Evolutionary conservation across 2,113 vertebrate genomes (phyloP).

Genomic region (Gallinago media): DNA sequence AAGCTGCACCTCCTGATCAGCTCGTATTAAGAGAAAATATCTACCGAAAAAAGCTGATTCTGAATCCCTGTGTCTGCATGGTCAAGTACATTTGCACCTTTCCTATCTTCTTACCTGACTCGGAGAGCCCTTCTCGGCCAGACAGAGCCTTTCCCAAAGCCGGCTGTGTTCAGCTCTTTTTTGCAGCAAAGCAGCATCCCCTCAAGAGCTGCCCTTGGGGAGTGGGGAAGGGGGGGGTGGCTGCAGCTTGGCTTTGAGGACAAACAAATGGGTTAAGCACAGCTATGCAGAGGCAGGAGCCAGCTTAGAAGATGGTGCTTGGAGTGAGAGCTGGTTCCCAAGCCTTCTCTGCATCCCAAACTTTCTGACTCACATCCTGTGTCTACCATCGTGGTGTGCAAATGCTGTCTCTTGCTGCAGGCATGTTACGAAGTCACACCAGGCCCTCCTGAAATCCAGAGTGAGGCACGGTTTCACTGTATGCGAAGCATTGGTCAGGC

Average conservation of each 20-base stretch:
- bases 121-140: background rate
- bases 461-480: background rate
- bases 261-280: background rate
- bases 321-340: background rate
- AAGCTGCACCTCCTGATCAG: background rate
- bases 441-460: background rate
- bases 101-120: background rate
- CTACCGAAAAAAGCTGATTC: background rate
- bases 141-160: background rate
- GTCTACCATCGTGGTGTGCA: background rate
- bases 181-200: background rate
- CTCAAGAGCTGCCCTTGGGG: background rate
- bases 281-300: background rate
- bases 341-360: background rate
- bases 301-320: background rate
- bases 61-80: background rate
- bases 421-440: background rate
- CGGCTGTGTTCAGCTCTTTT: background rate
- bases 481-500: background rate
- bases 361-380: constrained; percentile 13
- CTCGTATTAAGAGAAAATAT: background rate
- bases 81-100: background rate
- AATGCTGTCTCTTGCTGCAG: background rate
- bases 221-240: background rate
- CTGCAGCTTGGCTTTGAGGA: background rate